A percentile compares a stretch with the other conserved stretches of the same genome.
phyloP scores from a whole-genome alignment of 1,140 invertebrate genomes.

The Tigriopus japonicus region DNA sequence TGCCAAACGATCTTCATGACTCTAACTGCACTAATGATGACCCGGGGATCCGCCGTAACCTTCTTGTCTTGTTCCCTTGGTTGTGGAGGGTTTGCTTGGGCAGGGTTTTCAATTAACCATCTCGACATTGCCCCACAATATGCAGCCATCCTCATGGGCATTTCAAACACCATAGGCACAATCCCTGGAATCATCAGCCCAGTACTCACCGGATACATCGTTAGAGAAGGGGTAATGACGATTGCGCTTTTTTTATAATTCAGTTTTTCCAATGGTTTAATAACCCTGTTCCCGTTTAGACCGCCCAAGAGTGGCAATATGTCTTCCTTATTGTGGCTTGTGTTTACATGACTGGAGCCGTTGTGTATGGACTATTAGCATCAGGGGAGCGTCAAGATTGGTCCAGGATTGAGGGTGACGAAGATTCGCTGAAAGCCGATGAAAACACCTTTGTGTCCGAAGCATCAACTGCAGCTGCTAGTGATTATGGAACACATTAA shows the following conservation, averaged over 20 bases:
- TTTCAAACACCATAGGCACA: constrained; percentile 54
- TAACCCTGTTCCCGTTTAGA: constrained; percentile 31
- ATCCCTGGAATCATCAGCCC: constrained; percentile 70
- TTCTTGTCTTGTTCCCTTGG: constrained; percentile 67
- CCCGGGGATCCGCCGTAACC: constrained; percentile 41
- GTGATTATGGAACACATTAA: too few relatives aligned
- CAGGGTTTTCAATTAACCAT: constrained; percentile 34
- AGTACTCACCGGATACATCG: constrained; percentile 51
- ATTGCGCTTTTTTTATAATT: constrained; percentile 4
- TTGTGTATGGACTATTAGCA: constrained; percentile 56
- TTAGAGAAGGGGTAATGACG: constrained; percentile 40
- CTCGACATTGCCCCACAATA: constrained; percentile 57
- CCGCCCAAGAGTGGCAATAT: constrained; percentile 50
- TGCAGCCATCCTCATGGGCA: constrained; percentile 47
- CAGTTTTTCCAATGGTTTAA: neutral
- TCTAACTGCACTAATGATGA: constrained; percentile 43
- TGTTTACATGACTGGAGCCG: constrained; percentile 53
- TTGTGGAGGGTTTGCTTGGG: constrained; percentile 49
- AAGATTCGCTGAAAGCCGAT: neutral
- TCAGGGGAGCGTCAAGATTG: constrained; percentile 58
- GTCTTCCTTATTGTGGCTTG: constrained; percentile 61
- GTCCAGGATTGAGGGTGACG: constrained; percentile 22
- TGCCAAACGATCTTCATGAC: constrained; percentile 54
- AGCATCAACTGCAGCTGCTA: too few relatives aligned
- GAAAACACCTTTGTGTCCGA: too few relatives aligned